phyloP scores from a whole-genome alignment of 2,797 vertebrate genomes.

The Catharus ustulatus region DNA sequence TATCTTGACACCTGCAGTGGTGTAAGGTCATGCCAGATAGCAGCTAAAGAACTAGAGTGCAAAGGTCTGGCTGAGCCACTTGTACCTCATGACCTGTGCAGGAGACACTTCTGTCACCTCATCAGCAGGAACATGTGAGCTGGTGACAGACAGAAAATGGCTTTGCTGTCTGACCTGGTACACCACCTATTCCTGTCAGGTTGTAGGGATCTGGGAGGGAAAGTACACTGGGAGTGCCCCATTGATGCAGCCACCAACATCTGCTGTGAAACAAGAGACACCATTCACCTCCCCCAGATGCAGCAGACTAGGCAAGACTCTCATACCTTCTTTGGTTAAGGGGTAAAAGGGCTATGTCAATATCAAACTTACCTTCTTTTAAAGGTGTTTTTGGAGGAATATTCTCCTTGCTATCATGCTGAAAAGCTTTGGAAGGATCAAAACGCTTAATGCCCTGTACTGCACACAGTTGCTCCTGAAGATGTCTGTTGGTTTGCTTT shows the following conservation, averaged over 20 bases:
- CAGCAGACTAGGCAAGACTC: background rate
- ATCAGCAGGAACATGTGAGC: fast-evolving
- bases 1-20: background rate
- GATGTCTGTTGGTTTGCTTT: conserved; percentile 67
- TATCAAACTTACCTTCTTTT: conserved; percentile 79
- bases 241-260: background rate
- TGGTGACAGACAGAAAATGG: background rate
- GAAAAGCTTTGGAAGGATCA: conserved; percentile 91
- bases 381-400: conserved; percentile 77
- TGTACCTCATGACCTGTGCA: fast-evolving
- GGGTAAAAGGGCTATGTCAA: background rate
- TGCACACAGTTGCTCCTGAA: conserved; percentile 81
- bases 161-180: background rate
- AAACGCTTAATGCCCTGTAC: conserved; percentile 78
- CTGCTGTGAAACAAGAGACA: background rate
- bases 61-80: background rate
- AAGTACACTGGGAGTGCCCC: background rate
- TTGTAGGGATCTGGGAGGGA: background rate
- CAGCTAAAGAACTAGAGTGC: background rate
- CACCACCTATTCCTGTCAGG: no score
- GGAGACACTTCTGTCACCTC: no score
- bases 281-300: background rate
- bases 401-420: conserved; percentile 89
- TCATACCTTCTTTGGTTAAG: background rate
- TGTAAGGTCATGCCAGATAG: background rate